These are phyloP conservation scores for Zygothrica quintamaculata DNA, from an alignment of 2,888 invertebrate species.

Conservation along the genomic window DNA sequence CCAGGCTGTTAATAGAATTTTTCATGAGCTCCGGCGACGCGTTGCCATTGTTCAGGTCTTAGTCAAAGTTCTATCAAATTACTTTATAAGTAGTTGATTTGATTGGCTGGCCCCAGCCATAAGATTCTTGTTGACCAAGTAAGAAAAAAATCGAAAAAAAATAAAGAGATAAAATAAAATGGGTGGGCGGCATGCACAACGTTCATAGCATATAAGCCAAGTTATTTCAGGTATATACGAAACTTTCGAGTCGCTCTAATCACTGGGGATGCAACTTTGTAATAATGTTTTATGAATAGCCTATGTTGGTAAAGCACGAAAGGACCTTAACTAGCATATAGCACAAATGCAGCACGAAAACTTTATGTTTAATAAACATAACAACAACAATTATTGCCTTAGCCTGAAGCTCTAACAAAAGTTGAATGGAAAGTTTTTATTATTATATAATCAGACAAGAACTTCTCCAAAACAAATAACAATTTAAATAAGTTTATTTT, in stretches of 20 bases:
- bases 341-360: no score
- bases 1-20: conserved; percentile 72
- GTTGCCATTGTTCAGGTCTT: conserved; percentile 54
- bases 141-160: not conserved
- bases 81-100: conserved; percentile 78
- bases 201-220: conserved; percentile 62
- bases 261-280: conserved; percentile 67
- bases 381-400: no score
- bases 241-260: conserved; percentile 62
- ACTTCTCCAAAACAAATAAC: no score
- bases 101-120: conserved; percentile 55
- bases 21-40: conserved; percentile 67
- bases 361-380: no score
- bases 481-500: no score
- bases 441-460: no score
- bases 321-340: conserved; percentile 14
- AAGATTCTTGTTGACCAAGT: conserved; percentile 6
- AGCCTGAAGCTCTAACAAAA: no score
- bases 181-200: conserved; percentile 15
- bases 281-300: conserved; percentile 68
- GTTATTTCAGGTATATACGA: conserved; percentile 40
- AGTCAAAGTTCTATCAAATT: conserved; percentile 70
- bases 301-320: no score
- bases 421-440: no score
- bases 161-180: not conserved